Evolutionary conservation across 2,888 invertebrate genomes (phyloP).

Genomic region (Cryptus viduatorius): DNA sequence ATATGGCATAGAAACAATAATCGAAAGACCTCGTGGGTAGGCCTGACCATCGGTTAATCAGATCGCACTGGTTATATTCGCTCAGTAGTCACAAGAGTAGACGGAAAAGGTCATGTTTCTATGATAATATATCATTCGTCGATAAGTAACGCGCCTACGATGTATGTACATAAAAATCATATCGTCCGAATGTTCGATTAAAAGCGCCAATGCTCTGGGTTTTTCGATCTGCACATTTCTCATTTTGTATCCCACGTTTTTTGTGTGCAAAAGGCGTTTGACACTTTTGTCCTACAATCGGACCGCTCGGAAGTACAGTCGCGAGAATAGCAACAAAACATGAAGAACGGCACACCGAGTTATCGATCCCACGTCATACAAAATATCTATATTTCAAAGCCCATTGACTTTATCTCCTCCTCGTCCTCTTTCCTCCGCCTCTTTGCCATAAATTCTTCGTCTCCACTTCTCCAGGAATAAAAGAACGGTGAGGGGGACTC

Average conservation of each 20-base stretch:
- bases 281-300: constrained; percentile 52
- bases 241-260: constrained; percentile 34
- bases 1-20: constrained; percentile 57
- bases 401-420: constrained; percentile 51
- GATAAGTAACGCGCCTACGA: neutral
- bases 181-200: constrained; percentile 37
- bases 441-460: constrained; percentile 44
- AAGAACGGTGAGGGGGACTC: constrained; percentile 32
- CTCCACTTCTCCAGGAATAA: constrained; percentile 40
- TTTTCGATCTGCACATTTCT: constrained; percentile 33
- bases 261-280: constrained; percentile 36
- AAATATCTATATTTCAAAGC: constrained; percentile 49
- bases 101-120: neutral
- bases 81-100: neutral
- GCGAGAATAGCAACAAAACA: constrained; percentile 13
- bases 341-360: constrained; percentile 25
- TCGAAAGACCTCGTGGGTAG: constrained; percentile 59
- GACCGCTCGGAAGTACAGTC: constrained; percentile 29
- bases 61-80: constrained; percentile 25
- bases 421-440: constrained; percentile 21
- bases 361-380: constrained; percentile 47
- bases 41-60: constrained; percentile 59
- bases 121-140: neutral
- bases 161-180: constrained; percentile 6
- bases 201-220: constrained; percentile 22